Evolutionary conservation across 1,140 invertebrate species (phyloP), one percentile per base, ranked within the genome.

Genomic region (Bilobella aurantiaca): DNA sequence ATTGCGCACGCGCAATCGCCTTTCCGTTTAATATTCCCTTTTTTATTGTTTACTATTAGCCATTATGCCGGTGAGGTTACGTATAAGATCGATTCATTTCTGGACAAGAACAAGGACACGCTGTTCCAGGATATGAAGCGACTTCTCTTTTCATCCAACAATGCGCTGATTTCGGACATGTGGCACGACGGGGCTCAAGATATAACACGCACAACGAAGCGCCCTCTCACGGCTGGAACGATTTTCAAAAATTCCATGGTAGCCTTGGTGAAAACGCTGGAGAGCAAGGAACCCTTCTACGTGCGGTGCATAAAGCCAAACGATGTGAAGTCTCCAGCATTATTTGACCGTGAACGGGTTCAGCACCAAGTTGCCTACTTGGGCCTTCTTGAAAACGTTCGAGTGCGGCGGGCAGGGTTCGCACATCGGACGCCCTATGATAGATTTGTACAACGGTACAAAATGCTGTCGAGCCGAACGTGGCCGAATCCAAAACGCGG

Each of bases 31-130:
- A n/a, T 14, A 49, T 60, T 56, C 27, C 16, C 16, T 62, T 28
- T 62, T 66, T 65, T 81, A 81, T 71, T 70, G n/a, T n/a, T n/a
- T n/a, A n/a, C 78, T 66, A 77, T 66, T 74, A 85, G 84, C 28
- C 94, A 97, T 75, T 97, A 97, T 77, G 94, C 94, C 1, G 94
- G 94, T n/a, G 91, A 96, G 78, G 94, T 98, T 1, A 88, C 88
- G 25, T 98, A 98, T 78, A 86, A 83, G 68, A 86, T 96, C 34
- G 82, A 83, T 34, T 91, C 91, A 16, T 97, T 97, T 77, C 83
- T 97, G 74, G 93, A 97, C 75, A 97, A 97, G 79, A 97, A 98
- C 77, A 93, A 89, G 78, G 93, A 97, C 76, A 90, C 89, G 1
- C 79, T 97, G 21, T 97, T 91, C 78, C 93, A 97, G 81, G 94